phyloP scores from a whole-genome alignment of 2,113 vertebrate genomes.

The Dolichallabes microphthalmus region DNA sequence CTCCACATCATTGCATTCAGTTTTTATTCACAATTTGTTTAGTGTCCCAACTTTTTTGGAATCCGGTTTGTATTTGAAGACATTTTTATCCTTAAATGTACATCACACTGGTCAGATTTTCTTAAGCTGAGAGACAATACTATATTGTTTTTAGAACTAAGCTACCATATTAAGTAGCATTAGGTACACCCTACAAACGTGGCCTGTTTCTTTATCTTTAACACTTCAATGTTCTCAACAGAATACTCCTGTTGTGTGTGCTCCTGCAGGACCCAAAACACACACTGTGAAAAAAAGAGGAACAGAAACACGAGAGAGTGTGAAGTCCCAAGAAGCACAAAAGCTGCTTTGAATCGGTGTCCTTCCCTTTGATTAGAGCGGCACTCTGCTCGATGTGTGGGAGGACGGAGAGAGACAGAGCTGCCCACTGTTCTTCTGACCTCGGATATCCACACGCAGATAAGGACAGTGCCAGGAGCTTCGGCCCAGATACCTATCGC shows the following conservation, averaged over 20 bases:
- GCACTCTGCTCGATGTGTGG: constrained; percentile 45
- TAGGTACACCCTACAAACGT: neutral
- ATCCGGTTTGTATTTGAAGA: no score
- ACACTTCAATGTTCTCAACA: neutral
- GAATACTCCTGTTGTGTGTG: neutral
- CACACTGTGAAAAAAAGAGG: neutral
- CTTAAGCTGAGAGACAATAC: neutral
- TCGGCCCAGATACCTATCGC: constrained; percentile 34
- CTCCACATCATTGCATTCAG: no score
- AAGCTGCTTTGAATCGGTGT: constrained; percentile 63
- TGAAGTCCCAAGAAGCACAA: constrained; percentile 66
- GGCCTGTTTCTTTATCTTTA: neutral
- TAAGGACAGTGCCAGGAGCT: constrained; percentile 20
- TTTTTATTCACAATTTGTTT: no score
- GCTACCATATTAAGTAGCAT: neutral
- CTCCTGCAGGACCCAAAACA: constrained; percentile 1
- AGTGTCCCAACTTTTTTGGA: no score
- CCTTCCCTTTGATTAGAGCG: constrained; percentile 43
- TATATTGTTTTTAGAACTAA: neutral
- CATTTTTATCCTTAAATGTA: neutral
- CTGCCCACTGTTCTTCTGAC: constrained; percentile 52
- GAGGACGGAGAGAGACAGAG: constrained; percentile 49
- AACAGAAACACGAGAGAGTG: constrained; percentile 40
- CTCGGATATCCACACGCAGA: constrained; percentile 38
- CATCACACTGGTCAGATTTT: neutral